phyloP scores from a whole-genome alignment of 2,113 vertebrate genomes.

The Hassar affinis region DNA sequence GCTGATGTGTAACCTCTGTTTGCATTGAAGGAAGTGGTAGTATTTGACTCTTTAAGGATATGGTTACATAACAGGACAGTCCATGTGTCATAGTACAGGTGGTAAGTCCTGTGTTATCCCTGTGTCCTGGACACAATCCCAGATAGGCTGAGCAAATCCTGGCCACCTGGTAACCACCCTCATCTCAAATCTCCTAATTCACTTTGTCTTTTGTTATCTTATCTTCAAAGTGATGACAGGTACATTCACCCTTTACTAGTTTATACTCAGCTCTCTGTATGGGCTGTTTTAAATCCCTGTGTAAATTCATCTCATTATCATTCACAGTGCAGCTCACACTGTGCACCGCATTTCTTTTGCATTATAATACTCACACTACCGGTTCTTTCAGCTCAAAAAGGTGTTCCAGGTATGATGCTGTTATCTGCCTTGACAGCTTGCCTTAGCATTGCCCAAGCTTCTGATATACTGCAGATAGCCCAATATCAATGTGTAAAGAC shows the following conservation, averaged over 20 bases:
- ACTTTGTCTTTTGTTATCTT: conserved; percentile 29
- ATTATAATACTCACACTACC: conserved; percentile 31
- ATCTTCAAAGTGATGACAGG: conserved; percentile 12
- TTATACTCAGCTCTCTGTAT: background rate
- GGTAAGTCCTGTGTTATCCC: background rate
- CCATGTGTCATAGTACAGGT: conserved; percentile 23
- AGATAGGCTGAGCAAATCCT: conserved; percentile 32
- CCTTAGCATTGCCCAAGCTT: conserved; percentile 25
- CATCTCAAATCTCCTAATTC: conserved; percentile 39
- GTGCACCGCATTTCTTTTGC: conserved; percentile 29
- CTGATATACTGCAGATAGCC: conserved; percentile 34
- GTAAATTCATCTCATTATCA: conserved; percentile 44
- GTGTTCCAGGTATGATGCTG: conserved; percentile 25
- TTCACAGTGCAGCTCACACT: conserved; percentile 35
- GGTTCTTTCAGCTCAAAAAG: conserved; percentile 18
- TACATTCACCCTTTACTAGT: background rate
- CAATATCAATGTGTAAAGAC: conserved; percentile 30
- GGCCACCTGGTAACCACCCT: conserved; percentile 20
- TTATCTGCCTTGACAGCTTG: conserved; percentile 39
- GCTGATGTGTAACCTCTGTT: background rate
- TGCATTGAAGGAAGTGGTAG: background rate
- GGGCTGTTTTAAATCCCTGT: conserved; percentile 17
- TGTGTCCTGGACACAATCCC: conserved; percentile 30
- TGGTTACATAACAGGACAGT: background rate
- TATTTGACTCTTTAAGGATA: background rate